phyloP scores from a whole-genome alignment of 2,797 vertebrate species.

The Bradypodion ventrale region DNA sequence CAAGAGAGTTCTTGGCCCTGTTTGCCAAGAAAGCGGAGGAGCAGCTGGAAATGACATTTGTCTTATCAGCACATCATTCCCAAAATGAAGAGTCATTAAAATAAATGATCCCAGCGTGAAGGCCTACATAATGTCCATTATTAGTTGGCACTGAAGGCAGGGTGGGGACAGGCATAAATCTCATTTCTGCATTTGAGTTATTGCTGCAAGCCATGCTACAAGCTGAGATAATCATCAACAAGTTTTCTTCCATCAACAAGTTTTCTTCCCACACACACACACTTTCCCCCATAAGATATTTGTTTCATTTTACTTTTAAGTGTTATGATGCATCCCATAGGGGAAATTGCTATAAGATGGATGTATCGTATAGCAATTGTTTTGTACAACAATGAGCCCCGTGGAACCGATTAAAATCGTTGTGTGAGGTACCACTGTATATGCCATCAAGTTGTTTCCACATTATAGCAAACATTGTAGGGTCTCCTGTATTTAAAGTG shows the following conservation, averaged over 20 bases:
- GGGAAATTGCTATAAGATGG: too few relatives aligned
- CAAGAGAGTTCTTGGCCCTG: not conserved
- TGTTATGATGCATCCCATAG: too few relatives aligned
- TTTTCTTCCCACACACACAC: not conserved
- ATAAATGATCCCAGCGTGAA: constrained; percentile 23
- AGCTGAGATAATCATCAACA: not conserved
- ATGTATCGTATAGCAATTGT: too few relatives aligned
- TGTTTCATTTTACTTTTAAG: not conserved
- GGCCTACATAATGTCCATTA: constrained; percentile 21
- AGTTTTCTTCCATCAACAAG: not conserved
- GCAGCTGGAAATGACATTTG: constrained; percentile 36
- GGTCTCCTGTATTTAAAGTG: too few relatives aligned
- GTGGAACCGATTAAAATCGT: too few relatives aligned
- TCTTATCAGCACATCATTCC: constrained; percentile 32
- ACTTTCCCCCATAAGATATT: too few relatives aligned
- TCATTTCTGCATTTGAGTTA: not conserved
- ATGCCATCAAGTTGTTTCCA: too few relatives aligned
- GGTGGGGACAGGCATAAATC: constrained; percentile 24
- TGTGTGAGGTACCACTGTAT: too few relatives aligned
- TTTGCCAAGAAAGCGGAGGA: constrained; percentile 31
- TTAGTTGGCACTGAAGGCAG: constrained; percentile 18
- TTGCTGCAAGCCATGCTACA: not conserved
- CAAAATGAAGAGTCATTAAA: constrained; percentile 26
- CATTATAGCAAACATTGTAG: too few relatives aligned
- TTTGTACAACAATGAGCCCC: too few relatives aligned